Base-by-base conservation (phyloP, 1,140 invertebrate species). In the Drosophila pseudoobscura region DNA sequence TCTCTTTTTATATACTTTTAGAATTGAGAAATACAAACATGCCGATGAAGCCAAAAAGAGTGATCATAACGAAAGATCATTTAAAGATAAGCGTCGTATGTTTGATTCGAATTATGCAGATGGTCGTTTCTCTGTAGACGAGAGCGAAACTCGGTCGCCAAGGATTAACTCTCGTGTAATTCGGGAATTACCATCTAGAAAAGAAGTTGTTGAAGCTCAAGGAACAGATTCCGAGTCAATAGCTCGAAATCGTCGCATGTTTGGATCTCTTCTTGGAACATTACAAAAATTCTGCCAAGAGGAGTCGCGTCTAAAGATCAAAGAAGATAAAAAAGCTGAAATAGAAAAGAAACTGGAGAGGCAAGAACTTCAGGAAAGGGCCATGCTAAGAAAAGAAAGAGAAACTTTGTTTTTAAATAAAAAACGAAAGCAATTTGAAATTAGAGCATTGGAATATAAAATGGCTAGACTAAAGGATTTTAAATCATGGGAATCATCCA, bases 231-330 rank as follows among this genome's bases (percentile, higher is more conserved):
- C 96, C 71, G 94, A 96, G 78, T 96, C 96, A 55, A 94, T 95
- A 74, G 97, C 95, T 24, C 94, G 97, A 69, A 98, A 98, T 92
- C 94, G 96, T 68, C 94, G 98, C 69, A 99, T 99, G 96, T 99
- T 99, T 93, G 97, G 98, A 24, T 96, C 97, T 29, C 92, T 99
- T 41, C 92, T 99, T 39, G 98, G 98, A 4, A 99, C 98, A 45
- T 92, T 99, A 70, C 97, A 98, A 87, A 98, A 97, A 91, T 99
- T 99, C 91, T 96, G 97, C 85, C 96, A 97, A 90, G 98, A 99
- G 91, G 97, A 99, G 92, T 97, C 96, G 55, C 95, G 96, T 69
- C 92, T 97, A 60, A 97, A 97, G 92, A 94, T 94, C 88, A 95
- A 94, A 89, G 95, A 95, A 89, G 80, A 92, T 89, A 94, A 83